Evolutionary conservation across 2,797 vertebrate genomes (phyloP).

Genomic region (Oryzias sinensis): DNA sequence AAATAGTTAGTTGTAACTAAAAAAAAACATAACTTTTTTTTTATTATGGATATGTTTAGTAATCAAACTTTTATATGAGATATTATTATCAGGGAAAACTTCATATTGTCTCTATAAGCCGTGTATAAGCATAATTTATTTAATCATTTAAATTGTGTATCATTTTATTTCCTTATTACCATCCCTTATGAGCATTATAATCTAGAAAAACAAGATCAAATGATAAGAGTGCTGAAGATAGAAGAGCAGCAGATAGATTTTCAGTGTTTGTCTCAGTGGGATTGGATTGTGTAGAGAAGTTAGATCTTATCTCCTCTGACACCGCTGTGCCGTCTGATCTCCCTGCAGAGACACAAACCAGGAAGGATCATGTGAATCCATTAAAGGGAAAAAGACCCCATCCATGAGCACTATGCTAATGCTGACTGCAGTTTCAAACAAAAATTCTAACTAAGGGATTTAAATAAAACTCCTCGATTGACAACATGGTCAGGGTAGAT

Average conservation of each 20-base stretch:
- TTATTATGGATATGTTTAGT: no score
- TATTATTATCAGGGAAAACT: no score
- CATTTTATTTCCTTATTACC: background rate
- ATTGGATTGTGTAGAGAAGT: conserved; percentile 43
- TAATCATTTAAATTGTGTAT: conserved; percentile 8
- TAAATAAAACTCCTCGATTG: conserved; percentile 80
- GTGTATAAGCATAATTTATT: conserved; percentile 5
- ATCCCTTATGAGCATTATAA: conserved; percentile 51
- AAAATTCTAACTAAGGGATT: conserved; percentile 73
- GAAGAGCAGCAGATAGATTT: conserved; percentile 34
- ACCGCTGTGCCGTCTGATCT: conserved; percentile 51
- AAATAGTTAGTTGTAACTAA: no score
- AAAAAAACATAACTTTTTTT: no score
- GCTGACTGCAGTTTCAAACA: conserved; percentile 70
- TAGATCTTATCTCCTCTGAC: conserved; percentile 60
- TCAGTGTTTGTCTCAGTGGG: conserved; percentile 24
- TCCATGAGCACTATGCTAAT: conserved; percentile 70
- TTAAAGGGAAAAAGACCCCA: conserved; percentile 66
- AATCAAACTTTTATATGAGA: no score
- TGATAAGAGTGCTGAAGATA: conserved; percentile 31
- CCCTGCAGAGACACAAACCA: conserved; percentile 39
- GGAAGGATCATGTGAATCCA: conserved; percentile 67
- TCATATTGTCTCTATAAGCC: conserved; percentile 1
- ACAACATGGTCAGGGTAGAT: conserved; percentile 62
- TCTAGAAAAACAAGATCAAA: conserved; percentile 58